phyloP scores from a whole-genome alignment of 23 tunicate species.

The Diplosoma virens region DNA sequence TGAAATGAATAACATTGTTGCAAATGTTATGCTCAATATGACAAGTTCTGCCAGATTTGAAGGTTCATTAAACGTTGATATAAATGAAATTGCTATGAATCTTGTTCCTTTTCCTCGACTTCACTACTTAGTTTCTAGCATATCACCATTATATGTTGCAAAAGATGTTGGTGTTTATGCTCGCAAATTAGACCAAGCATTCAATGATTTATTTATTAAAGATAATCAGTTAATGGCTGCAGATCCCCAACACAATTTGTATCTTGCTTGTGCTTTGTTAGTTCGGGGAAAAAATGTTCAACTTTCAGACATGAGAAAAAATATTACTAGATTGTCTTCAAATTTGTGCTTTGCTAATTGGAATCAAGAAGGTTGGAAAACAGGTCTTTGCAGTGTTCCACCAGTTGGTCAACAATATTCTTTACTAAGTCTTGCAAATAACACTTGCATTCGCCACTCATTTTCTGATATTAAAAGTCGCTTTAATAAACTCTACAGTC shows the following conservation, averaged over 20 bases:
- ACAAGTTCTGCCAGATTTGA: constrained; percentile 94
- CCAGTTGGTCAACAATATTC: constrained; percentile 96
- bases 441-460: constrained; percentile 74
- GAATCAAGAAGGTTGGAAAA: constrained; percentile 99
- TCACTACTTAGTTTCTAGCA: constrained; percentile 86
- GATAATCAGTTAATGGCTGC: constrained; percentile 72
- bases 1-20: constrained; percentile 93
- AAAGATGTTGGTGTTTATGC: constrained; percentile 90
- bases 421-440: constrained; percentile 72
- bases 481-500: constrained; percentile 59
- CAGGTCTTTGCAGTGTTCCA: constrained; percentile 88
- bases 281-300: constrained; percentile 89
- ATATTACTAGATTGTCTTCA: constrained; percentile 64
- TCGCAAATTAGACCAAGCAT: constrained; percentile 85
- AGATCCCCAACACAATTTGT: constrained; percentile 67
- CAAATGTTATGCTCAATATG: constrained; percentile 93
- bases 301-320: constrained; percentile 79
- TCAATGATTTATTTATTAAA: constrained; percentile 71
- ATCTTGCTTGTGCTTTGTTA: constrained; percentile 88
- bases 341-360: constrained; percentile 86
- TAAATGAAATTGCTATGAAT: constrained; percentile 99
- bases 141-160: constrained; percentile 82
- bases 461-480: constrained; percentile 52
- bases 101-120: constrained; percentile 88
- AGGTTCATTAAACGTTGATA: constrained; percentile 97